A percentile compares a stretch with the other conserved stretches of the same genome.
phyloP scores from a whole-genome alignment of 2,888 invertebrate species.

The Ennomos fuscantarius region DNA sequence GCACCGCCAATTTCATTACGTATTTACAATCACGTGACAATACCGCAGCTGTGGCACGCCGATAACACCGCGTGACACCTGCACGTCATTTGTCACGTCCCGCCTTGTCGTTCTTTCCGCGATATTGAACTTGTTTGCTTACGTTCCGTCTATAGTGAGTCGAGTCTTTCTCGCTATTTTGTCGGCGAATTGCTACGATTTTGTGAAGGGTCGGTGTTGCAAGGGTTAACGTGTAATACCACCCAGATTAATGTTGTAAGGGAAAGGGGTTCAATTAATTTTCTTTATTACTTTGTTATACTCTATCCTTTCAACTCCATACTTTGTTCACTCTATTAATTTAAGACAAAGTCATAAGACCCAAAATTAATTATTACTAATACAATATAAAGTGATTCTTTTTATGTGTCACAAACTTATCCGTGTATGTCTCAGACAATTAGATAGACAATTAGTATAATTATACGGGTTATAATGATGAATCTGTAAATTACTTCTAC shows the following conservation, averaged over 20 bases:
- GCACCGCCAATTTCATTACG: constrained; percentile 17
- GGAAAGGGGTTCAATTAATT: constrained; percentile 36
- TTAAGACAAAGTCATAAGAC: no score
- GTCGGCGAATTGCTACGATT: constrained; percentile 56
- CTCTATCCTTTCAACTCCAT: no score
- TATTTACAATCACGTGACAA: constrained; percentile 30
- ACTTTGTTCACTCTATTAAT: no score
- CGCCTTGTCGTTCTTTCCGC: constrained; percentile 61
- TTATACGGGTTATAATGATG: no score
- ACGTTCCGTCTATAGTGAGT: constrained; percentile 52
- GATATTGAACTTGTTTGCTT: constrained; percentile 65
- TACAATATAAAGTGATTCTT: no score
- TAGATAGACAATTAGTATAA: no score
- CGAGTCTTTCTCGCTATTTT: constrained; percentile 55
- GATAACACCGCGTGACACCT: constrained; percentile 67
- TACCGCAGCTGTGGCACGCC: constrained; percentile 47
- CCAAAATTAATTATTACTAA: no score
- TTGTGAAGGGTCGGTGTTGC: constrained; percentile 51
- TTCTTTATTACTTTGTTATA: not conserved
- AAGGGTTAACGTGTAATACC: constrained; percentile 40
- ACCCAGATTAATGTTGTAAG: constrained; percentile 49
- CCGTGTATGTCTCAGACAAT: no score
- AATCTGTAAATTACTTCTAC: no score
- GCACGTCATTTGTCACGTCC: constrained; percentile 78
- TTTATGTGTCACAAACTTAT: no score